phyloP scores from a whole-genome alignment of 2,797 vertebrate species.

The Rachycentron canadum region DNA sequence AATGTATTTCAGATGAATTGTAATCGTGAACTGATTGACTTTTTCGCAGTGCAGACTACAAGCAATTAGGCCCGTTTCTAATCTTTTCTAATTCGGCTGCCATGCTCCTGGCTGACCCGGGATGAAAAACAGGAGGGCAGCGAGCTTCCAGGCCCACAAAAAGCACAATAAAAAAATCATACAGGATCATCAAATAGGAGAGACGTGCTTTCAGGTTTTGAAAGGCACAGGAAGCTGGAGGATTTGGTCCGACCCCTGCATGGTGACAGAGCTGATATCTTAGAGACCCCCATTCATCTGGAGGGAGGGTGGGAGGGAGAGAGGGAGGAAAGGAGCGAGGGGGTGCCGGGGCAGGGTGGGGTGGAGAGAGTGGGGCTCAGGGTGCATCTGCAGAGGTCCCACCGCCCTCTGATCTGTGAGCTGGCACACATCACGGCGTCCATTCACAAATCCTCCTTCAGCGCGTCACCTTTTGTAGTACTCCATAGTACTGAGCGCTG shows the following conservation, averaged over 20 bases:
- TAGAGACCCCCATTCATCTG: slow-evolving; percentile 78
- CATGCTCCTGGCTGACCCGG: slow-evolving; percentile 63
- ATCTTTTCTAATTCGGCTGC: slow-evolving; percentile 58
- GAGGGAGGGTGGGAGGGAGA: slow-evolving; percentile 58
- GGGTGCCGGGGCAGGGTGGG: slow-evolving; percentile 40
- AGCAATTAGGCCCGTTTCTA: slow-evolving; percentile 53
- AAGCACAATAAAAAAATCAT: slow-evolving; percentile 72
- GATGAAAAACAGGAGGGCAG: slow-evolving; percentile 45
- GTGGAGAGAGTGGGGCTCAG: slow-evolving; percentile 32
- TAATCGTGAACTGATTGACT: slow-evolving; percentile 36
- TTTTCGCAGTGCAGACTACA: slow-evolving; percentile 34
- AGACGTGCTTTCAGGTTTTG: slow-evolving; percentile 75
- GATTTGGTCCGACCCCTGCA: slow-evolving; percentile 82
- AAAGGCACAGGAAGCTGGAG: slow-evolving; percentile 82
- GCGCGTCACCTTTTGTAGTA: slow-evolving; percentile 84
- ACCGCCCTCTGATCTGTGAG: slow-evolving; percentile 85
- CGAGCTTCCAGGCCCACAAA: slow-evolving; percentile 61
- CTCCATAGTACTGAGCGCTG: slow-evolving; percentile 75
- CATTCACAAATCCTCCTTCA: slow-evolving; percentile 89
- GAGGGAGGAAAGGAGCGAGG: background rate
- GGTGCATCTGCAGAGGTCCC: slow-evolving; percentile 87
- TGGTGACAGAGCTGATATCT: slow-evolving; percentile 81
- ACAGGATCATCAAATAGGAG: slow-evolving; percentile 77
- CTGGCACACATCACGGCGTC: slow-evolving; percentile 86
- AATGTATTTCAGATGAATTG: background rate